These are phyloP conservation scores for Ctenicera cuprea DNA, from an alignment of 2,888 invertebrate genomes.

Conservation along the genomic window DNA sequence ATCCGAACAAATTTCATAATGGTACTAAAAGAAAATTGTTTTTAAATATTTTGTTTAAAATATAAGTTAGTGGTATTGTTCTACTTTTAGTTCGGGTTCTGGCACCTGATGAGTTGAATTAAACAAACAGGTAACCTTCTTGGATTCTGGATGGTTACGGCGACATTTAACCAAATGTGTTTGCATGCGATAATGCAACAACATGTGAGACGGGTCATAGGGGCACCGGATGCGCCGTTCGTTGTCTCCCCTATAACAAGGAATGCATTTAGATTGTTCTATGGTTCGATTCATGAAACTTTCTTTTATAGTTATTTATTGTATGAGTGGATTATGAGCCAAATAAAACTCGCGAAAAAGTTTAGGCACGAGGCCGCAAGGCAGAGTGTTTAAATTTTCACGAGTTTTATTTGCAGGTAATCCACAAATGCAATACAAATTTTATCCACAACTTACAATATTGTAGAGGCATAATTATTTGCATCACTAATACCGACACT, in stretches of 20 bases:
- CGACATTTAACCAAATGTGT: slow-evolving; percentile 77
- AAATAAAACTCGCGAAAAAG: no score
- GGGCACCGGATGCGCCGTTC: slow-evolving; percentile 75
- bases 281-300: no score
- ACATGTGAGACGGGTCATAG: slow-evolving; percentile 75
- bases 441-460: no score
- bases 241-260: slow-evolving; percentile 18
- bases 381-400: no score
- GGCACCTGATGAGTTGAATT: slow-evolving; percentile 75
- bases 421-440: no score
- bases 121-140: slow-evolving; percentile 74
- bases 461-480: no score
- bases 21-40: slow-evolving; percentile 60
- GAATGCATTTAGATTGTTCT: no score
- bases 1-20: slow-evolving; percentile 61
- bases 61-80: slow-evolving; percentile 54
- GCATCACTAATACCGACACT: no score
- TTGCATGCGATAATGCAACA: slow-evolving; percentile 75
- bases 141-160: slow-evolving; percentile 71
- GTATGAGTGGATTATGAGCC: no score
- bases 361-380: no score
- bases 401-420: no score
- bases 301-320: no score
- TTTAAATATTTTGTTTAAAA: not conserved
- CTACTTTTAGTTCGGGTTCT: slow-evolving; percentile 74